These are phyloP conservation scores for Sciaenops ocellatus DNA, from an alignment of 2,797 vertebrate genomes.

Conservation along the genomic window DNA sequence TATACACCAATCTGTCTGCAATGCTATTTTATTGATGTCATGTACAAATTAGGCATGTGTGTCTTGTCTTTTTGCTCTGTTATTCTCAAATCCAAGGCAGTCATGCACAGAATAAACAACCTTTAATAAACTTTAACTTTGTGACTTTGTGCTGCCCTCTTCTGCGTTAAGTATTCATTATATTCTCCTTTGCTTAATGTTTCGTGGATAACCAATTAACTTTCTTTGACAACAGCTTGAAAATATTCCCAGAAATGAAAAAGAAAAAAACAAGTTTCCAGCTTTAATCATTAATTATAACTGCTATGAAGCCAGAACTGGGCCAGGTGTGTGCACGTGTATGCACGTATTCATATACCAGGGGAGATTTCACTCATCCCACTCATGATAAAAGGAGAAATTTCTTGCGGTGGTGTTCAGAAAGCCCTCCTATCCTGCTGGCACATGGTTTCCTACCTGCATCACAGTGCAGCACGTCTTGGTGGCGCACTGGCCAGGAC, in stretches of 20 bases:
- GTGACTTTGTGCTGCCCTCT: slow-evolving; percentile 43
- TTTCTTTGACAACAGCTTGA: slow-evolving; percentile 14
- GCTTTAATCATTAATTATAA: slow-evolving; percentile 22
- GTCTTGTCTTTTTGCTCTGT: not conserved
- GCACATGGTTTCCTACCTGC: not conserved
- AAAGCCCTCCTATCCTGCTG: not conserved
- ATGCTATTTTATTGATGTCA: slow-evolving; percentile 16
- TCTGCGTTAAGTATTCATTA: slow-evolving; percentile 57
- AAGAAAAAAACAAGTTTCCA: not conserved
- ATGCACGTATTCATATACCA: not conserved
- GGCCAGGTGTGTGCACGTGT: not conserved
- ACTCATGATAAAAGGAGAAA: not conserved
- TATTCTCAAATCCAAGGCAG: not conserved
- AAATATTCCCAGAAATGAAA: not conserved
- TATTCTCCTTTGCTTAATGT: slow-evolving; percentile 53
- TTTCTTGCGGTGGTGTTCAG: not conserved
- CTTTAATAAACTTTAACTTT: slow-evolving; percentile 74
- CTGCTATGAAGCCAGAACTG: not conserved
- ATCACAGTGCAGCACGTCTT: slow-evolving; percentile 28
- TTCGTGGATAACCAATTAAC: slow-evolving; percentile 22
- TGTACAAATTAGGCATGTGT: slow-evolving; percentile 9
- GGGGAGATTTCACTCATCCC: not conserved
- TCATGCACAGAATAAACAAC: slow-evolving; percentile 44
- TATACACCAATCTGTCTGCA: not conserved
- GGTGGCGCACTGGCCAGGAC: slow-evolving; percentile 15